Evolutionary conservation across 53 echinoderm and acorn worm genomes (phyloP), one percentile per base, ranked within the genome.

Genomic region (Actinopyga echinites): DNA sequence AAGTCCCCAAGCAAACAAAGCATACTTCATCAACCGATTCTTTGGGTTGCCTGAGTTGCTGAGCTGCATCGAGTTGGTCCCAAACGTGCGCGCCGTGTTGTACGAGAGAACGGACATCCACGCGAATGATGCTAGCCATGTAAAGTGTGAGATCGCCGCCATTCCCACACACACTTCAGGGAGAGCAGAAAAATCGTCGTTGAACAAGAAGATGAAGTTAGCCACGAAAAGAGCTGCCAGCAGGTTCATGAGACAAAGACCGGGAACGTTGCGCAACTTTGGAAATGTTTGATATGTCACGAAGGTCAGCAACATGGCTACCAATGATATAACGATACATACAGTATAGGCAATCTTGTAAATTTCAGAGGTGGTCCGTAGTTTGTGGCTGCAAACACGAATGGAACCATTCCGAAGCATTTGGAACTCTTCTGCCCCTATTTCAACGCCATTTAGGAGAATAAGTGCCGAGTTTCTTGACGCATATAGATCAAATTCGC

Each of bases 191-290:
- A 88, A 37, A 74, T 74, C 62, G 1, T 61, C 71, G 55, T 83
- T 88, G 45, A 83, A 23, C 55, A 88, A 44, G 64, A 88, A 88
- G 54, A 83, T 44, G 32, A 88, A 83, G 19, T 83, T 83, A 9
- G 93, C 91, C 24, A 79, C 42, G 59, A 93, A 90, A 5, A 93
- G 75, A 21, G 91, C 86, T 24, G 83, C 73, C 23, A 88, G 73
- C 19, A 93, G 83, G 43, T 93, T 93, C 88, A 93, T 88, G 20
- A 89, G 75, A 84, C 89, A 86, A 28, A 86, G 79, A 7, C 93
- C 93, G 17, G 91, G 87, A 20, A 84, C 65, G 43, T 91, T 93
- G 49, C 93, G 88, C 10, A 93, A 77, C 38, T 83, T 63, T 17
- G 86, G 77, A 20, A 93, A 89, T 5, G 53, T 35, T 24, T 69